phyloP scores from a whole-genome alignment of 2,113 vertebrate genomes.

The Archilochus colubris region DNA sequence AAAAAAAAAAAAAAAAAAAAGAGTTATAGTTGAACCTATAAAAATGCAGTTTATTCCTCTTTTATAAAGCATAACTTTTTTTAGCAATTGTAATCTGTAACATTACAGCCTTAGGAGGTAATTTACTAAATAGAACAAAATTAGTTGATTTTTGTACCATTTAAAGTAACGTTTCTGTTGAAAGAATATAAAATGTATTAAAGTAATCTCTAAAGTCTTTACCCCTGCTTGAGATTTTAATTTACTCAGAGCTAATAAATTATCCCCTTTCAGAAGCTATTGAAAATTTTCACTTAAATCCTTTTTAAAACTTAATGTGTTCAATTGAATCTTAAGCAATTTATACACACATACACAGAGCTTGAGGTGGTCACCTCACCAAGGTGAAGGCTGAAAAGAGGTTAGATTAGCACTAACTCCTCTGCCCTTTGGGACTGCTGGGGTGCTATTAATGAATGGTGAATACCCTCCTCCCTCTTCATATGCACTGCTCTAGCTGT shows the following conservation, averaged over 20 bases:
- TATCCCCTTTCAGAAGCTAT: conserved; percentile 80
- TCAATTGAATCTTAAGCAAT: conserved; percentile 78
- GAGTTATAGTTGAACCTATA: conserved; percentile 54
- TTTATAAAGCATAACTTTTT: conserved; percentile 66
- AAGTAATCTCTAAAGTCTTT: conserved; percentile 82
- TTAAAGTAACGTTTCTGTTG: conserved; percentile 78
- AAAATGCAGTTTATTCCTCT: conserved; percentile 63
- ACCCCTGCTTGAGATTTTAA: conserved; percentile 83
- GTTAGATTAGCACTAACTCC: conserved; percentile 84
- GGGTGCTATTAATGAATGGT: conserved; percentile 88
- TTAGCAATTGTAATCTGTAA: conserved; percentile 74
- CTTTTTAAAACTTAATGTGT: conserved; percentile 79
- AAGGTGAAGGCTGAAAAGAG: conserved; percentile 84
- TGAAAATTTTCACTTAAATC: conserved; percentile 79
- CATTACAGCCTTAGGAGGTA: conserved; percentile 80
- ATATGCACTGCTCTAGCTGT: conserved; percentile 75
- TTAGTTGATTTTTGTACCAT: conserved; percentile 80
- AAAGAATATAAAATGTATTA: conserved; percentile 80
- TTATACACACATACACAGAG: conserved; percentile 65
- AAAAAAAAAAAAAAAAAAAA: neutral
- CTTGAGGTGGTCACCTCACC: conserved; percentile 81
- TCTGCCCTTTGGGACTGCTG: conserved; percentile 77
- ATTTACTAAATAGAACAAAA: conserved; percentile 82
- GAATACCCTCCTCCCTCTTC: conserved; percentile 75
- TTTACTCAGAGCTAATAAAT: conserved; percentile 83